Base-by-base conservation (phyloP, 2,888 invertebrate genomes). In the Napeogenes inachia region DNA sequence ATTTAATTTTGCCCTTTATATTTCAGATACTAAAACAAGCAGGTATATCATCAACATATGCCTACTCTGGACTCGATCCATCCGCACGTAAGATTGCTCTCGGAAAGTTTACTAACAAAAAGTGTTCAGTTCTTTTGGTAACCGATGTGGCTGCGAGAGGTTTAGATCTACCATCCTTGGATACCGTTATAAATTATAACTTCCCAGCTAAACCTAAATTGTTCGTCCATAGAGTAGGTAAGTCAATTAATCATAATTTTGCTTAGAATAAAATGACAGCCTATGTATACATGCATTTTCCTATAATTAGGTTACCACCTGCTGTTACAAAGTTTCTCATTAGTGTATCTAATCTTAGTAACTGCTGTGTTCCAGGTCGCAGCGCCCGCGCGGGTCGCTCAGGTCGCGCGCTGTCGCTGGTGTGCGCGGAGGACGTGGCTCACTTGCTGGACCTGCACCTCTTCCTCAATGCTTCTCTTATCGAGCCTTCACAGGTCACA, bases 131-230 rank as follows among this genome's bases (percentile, higher is more conserved):
- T 21, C 89, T 99, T 56, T 89, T 99, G 32, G 99, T 99, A 0
- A 99, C 99, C 0, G 99, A 99, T 86, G 95, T 99, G 1, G 99
- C 99, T 0, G 99, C 99, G 0, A 92, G 99, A 78, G 99, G 99
- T 68, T 95, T 99, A 63, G 99, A 99, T 82, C 96, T 99, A 74
- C 99, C 99, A 0, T 93, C 96, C 65, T 86, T 99, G 70, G 99
- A 99, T 78, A 97, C 95, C 69, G 99, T 99, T 45, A 96, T 99
- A 60, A 99, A 99, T 84, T 96, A 95, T 75, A 96, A 99, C 91
- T 99, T 99, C 80, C 99, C 99, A 0, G 96, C 97, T 0, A 99
- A 98, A 81, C 94, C 98, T 0, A 99, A 99, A 85, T 91, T 99
- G 32, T 99, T 99, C 87, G 96, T 99, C 35, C 99, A 99, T 87